Percentiles rank a stretch among this genome's conserved stretches.
Evolutionary conservation across 2,888 invertebrate species (phyloP).

Genomic region (Polydrusus cervinus): DNA sequence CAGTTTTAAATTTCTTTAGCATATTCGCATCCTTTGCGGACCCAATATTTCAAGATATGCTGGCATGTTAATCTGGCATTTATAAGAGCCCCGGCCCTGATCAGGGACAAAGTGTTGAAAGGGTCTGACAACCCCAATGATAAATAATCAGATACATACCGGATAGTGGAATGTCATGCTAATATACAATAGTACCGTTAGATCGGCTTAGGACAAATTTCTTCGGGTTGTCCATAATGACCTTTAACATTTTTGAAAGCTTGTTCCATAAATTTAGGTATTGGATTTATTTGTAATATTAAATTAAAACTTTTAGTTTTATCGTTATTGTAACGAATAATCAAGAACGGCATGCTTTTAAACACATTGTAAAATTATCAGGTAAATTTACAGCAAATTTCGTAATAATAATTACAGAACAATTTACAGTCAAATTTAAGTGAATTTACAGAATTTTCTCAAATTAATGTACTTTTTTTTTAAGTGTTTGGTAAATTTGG

Average conservation of each 20-base stretch:
- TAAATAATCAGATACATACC: background rate
- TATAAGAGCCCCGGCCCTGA: background rate
- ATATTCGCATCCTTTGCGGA: background rate
- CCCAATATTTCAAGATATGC: background rate
- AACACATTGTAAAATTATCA: no score
- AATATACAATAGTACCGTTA: background rate
- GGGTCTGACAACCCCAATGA: background rate
- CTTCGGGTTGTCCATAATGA: background rate
- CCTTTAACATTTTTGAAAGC: background rate
- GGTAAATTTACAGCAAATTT: no score
- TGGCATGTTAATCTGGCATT: background rate
- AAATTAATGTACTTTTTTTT: no score
- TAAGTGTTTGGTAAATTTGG: no score
- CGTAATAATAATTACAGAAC: no score
- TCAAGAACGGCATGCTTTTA: no score
- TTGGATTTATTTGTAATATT: background rate
- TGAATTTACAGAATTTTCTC: no score
- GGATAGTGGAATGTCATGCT: background rate
- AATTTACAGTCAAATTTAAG: no score
- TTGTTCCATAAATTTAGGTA: background rate
- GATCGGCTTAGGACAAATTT: slow-evolving; percentile 6
- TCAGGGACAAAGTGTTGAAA: background rate
- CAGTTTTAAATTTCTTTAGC: no score
- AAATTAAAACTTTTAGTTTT: background rate
- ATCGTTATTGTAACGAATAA: background rate